Evolutionary conservation across 2,113 vertebrate genomes (phyloP), one percentile per base, ranked within the genome.

Genomic region (Otis tarda): DNA sequence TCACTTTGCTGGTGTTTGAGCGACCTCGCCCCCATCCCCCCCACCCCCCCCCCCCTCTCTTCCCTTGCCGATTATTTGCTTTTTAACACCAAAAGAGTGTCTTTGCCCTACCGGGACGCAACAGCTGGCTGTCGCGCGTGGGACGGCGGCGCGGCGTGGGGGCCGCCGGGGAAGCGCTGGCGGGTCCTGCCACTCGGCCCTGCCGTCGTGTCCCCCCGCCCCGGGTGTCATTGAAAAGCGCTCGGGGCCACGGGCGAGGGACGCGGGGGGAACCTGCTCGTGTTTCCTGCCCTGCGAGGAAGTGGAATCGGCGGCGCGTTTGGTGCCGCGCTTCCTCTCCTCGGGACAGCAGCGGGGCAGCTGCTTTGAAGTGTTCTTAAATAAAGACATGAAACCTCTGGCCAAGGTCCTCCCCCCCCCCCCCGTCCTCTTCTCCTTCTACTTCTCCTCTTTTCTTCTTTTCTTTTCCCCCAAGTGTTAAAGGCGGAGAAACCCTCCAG

Each of bases 281-380:
- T 87, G 90, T 84, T 94, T 93, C 76, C 80, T 76, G 89, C 33
- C 19, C 83, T 68, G 91, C 60, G 89, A 89, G 91, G 94, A 87
- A 95, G 83, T 65, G 63, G 83, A 55, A 13, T 77, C 71, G n/a
- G 63, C 9, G 3, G 35, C 21, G 3, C 57, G 7, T 68, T 82
- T 64, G 80, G 71, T 83, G 83, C 87, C 50, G 39, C n/a, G 50
- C 64, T 94, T 95, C 81, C 95, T 89, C 76, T 93, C 10, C 74
- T 93, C 67, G 49, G 78, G 92, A 91, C 90, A 82, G 14, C 41
- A 37, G 69, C 5, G 8, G 60, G 67, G 65, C 90, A 74, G 52
- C 28, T 25, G 7, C 92, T 95, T 95, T 91, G 84, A 95, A 94
- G 81, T 82, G 12, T 57, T 84, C 67, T 82, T 87, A 82, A 96